Percentiles rank a stretch among this genome's conserved stretches.
Conservation (phyloP, 64 coral and sea anemone genomes). For the Pocillopora damicornis region DNA sequence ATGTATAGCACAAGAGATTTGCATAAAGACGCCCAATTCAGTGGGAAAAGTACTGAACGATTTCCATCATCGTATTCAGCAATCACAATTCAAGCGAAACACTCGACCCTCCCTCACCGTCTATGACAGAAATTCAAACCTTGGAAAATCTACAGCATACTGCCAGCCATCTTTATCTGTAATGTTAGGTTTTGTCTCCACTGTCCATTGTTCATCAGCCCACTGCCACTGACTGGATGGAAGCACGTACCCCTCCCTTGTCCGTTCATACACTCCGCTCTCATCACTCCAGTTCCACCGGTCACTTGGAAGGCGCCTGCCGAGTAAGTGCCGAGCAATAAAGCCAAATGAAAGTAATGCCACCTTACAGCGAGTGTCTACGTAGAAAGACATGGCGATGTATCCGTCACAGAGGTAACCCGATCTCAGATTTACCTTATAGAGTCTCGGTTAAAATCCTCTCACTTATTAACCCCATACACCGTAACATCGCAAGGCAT, state of each 20-base stretch:
- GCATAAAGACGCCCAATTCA: no score
- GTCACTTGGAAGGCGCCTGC: slow-evolving; percentile 86
- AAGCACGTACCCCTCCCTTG: slow-evolving; percentile 66
- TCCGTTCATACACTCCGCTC: slow-evolving; percentile 85
- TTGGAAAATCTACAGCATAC: slow-evolving; percentile 96
- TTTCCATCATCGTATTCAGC: not conserved
- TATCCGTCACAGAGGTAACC: no score
- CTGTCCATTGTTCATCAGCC: slow-evolving; percentile 77
- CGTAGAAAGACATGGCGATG: no score
- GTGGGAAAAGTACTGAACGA: no score
- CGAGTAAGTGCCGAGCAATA: not conserved
- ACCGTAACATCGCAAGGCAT: no score
- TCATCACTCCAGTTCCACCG: slow-evolving; percentile 92
- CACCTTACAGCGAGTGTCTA: not conserved
- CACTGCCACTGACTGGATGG: slow-evolving; percentile 95
- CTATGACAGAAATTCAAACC: slow-evolving; percentile 25
- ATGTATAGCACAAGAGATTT: no score
- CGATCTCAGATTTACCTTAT: no score
- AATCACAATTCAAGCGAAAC: not conserved
- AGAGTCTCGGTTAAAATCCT: no score
- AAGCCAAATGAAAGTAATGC: not conserved
- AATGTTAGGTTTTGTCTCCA: slow-evolving; percentile 64
- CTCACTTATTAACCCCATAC: no score
- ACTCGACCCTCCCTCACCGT: not conserved
- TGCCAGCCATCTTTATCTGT: slow-evolving; percentile 96